Evolutionary conservation across 2,113 vertebrate species (phyloP).

Genomic region (Sturnira hondurensis): DNA sequence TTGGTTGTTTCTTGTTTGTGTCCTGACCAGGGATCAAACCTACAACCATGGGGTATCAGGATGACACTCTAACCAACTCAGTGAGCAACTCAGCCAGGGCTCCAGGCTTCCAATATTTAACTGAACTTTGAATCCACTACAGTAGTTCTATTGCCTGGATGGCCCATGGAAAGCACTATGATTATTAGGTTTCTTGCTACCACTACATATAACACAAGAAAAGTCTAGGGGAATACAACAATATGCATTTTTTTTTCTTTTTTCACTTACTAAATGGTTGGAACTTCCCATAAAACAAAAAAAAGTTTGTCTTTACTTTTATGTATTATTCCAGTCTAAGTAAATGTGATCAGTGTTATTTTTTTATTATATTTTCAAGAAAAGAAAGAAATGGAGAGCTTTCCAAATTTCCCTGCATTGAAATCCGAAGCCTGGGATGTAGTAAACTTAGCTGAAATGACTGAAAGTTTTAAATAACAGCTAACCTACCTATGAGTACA

Average conservation of each 20-base stretch:
- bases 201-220: neutral
- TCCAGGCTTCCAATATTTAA: neutral
- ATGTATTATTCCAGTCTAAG: neutral
- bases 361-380: neutral
- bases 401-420: neutral
- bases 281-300: neutral
- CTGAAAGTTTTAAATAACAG: neutral
- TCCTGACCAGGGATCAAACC: no score
- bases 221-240: neutral
- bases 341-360: neutral
- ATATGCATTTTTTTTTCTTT: neutral
- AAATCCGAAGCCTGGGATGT: neutral
- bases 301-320: neutral
- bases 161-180: rapidly evolving
- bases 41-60: no score
- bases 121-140: neutral
- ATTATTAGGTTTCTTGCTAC: neutral
- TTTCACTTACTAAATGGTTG: neutral
- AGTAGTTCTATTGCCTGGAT: neutral
- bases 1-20: no score
- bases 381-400: neutral
- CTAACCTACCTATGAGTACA: neutral
- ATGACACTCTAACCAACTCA: no score
- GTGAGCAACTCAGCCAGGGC: no score
- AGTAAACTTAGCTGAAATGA: neutral